These are phyloP conservation scores for Corticium candelabrum DNA, from an alignment of 37 sponge, comb jelly and placozoan species.

Conservation along the genomic window DNA sequence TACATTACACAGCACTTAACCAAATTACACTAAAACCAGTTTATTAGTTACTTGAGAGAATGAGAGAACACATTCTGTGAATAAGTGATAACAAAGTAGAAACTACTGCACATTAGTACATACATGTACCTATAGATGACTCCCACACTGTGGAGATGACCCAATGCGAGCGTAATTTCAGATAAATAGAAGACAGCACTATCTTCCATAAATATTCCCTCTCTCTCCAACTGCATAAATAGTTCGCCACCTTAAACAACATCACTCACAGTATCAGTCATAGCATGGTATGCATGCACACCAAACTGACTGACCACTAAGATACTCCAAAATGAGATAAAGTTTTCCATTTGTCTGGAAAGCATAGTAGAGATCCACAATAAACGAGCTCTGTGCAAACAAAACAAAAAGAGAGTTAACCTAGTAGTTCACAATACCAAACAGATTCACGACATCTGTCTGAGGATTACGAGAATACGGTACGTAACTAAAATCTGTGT, in stretches of 20 bases:
- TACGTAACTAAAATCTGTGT: no score
- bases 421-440: neutral
- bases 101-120: neutral
- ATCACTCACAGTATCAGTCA: neutral
- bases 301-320: conserved; percentile 48
- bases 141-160: conserved; percentile 81
- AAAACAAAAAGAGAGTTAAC: neutral
- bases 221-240: conserved; percentile 91
- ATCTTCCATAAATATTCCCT: conserved; percentile 95
- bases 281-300: neutral
- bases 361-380: conserved; percentile 83
- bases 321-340: conserved; percentile 93
- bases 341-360: conserved; percentile 94
- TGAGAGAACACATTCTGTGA: no score
- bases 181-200: conserved; percentile 83
- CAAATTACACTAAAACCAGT: no score
- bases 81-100: no score
- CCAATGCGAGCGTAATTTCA: conserved; percentile 91
- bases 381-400: conserved; percentile 71
- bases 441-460: no score
- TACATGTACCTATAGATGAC: conserved; percentile 98
- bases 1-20: no score
- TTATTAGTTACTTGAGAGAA: no score
- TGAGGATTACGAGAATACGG: no score
- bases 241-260: conserved; percentile 78